Conservation (phyloP, 2,113 vertebrate genomes). For the Arothron firmamentum region DNA sequence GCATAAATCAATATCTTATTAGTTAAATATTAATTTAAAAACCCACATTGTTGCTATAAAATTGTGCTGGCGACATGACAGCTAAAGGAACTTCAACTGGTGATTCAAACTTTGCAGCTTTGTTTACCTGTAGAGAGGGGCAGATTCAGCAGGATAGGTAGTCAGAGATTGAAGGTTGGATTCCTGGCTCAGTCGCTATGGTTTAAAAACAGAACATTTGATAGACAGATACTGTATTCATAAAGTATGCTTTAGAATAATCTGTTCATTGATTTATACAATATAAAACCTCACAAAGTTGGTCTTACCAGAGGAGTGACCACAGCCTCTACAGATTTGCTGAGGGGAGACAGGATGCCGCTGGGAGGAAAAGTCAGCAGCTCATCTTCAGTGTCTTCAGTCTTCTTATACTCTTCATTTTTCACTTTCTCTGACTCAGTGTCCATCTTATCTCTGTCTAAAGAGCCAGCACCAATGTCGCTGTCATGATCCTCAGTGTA, state of each 20-base stretch:
- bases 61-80: no score
- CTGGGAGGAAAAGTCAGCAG: constrained; percentile 66
- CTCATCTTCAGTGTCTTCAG: constrained; percentile 54
- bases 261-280: no score
- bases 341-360: constrained; percentile 76
- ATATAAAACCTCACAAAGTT: no score
- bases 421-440: constrained; percentile 16
- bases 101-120: neutral
- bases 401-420: constrained; percentile 6
- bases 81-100: no score
- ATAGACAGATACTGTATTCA: no score
- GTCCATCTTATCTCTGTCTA: constrained; percentile 35
- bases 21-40: no score
- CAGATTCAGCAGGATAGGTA: constrained; percentile 30
- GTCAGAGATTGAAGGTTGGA: constrained; percentile 38
- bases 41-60: no score
- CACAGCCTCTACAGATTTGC: constrained; percentile 74
- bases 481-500: constrained; percentile 40
- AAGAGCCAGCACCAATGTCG: constrained; percentile 34
- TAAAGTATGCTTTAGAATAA: no score
- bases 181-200: constrained; percentile 54
- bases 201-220: neutral
- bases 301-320: constrained; percentile 74
- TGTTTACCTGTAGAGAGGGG: constrained; percentile 73
- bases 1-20: no score